Percentiles rank a stretch among this genome's conserved stretches.
phyloP scores from a whole-genome alignment of 1,140 invertebrate genomes.

The Diplogasteroides magnus region DNA sequence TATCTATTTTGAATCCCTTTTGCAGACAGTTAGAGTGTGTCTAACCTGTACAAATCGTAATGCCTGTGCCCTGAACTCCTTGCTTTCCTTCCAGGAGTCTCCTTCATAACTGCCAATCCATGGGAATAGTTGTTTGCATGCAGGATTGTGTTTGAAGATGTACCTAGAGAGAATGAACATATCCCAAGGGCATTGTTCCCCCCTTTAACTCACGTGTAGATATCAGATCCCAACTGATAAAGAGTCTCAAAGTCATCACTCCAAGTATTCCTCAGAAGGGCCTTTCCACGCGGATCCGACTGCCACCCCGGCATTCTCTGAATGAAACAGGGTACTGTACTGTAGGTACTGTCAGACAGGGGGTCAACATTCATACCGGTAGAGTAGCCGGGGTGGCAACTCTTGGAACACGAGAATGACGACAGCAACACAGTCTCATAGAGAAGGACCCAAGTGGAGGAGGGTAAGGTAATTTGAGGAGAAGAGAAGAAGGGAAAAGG shows the following conservation, averaged over 20 bases:
- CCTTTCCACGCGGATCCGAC: conserved; percentile 6
- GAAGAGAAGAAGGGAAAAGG: too few species aligned
- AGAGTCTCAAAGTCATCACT: conserved; percentile 54
- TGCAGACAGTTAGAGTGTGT: too few species aligned
- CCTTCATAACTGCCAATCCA: conserved; percentile 41
- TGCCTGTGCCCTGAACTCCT: conserved; percentile 48
- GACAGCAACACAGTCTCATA: too few species aligned
- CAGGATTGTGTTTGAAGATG: conserved; percentile 50
- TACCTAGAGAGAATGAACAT: conserved; percentile 32
- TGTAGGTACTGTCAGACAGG: too few species aligned
- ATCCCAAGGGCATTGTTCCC: neutral
- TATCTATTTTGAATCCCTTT: too few species aligned
- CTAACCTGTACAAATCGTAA: conserved; percentile 50
- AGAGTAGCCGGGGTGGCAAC: too few species aligned
- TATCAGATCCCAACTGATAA: conserved; percentile 47
- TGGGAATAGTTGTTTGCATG: conserved; percentile 49
- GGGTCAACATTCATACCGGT: too few species aligned
- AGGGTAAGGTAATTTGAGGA: too few species aligned
- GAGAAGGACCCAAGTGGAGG: too few species aligned
- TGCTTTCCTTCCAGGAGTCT: conserved; percentile 37
- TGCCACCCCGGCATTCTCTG: too few species aligned
- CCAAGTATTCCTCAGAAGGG: conserved; percentile 50
- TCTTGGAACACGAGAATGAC: too few species aligned
- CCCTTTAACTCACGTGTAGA: conserved; percentile 29
- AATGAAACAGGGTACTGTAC: too few species aligned